These are phyloP conservation scores for Sprattus sprattus DNA, from an alignment of 2,113 vertebrate genomes.

Conservation along the genomic window DNA sequence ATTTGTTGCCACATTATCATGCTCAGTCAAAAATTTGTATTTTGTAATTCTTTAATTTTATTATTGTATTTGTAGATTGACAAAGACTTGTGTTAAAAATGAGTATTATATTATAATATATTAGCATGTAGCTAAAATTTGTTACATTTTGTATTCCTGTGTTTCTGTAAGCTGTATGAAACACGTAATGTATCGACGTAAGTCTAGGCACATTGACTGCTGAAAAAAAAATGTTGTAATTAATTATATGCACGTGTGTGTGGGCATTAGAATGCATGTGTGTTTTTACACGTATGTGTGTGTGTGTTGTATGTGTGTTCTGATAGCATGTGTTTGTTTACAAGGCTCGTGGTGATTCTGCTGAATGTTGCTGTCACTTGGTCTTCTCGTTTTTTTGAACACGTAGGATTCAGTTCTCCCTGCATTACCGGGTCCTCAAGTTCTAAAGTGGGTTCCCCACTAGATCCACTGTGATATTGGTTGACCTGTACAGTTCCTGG, in stretches of 20 bases:
- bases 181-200: not conserved
- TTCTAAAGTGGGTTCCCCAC: not conserved
- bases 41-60: not conserved
- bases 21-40: not conserved
- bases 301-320: not conserved
- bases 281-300: conserved; percentile 12
- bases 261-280: conserved; percentile 12
- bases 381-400: not conserved
- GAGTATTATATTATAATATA: not conserved
- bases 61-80: not conserved
- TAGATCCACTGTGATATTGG: not conserved
- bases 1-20: conserved; percentile 10
- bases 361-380: not conserved
- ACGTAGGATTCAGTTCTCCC: not conserved
- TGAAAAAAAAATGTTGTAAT: not conserved
- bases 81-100: not conserved
- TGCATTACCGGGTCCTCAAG: not conserved
- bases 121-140: not conserved
- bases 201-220: conserved; percentile 10
- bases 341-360: not conserved
- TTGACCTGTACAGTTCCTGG: not conserved
- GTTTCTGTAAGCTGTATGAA: conserved; percentile 17
- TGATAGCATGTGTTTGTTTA: conserved; percentile 1
- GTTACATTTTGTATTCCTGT: conserved; percentile 12
- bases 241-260: conserved; percentile 8